Conservation (phyloP, 2,797 vertebrate species). For the Spinus olivaceus region DNA sequence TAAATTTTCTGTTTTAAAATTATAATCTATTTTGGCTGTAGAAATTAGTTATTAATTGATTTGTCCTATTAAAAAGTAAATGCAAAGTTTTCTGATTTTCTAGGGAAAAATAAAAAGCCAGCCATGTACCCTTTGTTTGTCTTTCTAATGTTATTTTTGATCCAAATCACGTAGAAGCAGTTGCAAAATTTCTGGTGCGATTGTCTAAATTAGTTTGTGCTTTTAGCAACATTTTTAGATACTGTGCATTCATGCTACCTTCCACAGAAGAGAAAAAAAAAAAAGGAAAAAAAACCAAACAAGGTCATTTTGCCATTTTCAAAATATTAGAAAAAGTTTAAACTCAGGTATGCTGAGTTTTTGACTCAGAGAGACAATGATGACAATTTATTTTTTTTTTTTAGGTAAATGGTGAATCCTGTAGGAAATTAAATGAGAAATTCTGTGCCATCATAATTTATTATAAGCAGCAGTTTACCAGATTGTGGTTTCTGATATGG, state of each 20-base stretch:
- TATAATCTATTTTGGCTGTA: not conserved
- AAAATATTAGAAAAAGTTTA: not conserved
- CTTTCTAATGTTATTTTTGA: not conserved
- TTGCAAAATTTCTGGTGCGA: not conserved
- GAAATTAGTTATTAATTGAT: not conserved
- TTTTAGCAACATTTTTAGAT: not conserved
- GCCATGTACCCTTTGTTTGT: accelerated
- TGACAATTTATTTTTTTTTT: not conserved
- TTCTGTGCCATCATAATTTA: not conserved
- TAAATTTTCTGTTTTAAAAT: not conserved
- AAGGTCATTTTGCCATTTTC: not conserved
- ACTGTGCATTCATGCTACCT: not conserved
- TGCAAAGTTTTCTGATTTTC: not conserved
- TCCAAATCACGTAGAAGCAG: not conserved
- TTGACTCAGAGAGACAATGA: not conserved
- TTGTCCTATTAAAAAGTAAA: not conserved
- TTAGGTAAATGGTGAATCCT: not conserved
- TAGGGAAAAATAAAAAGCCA: not conserved
- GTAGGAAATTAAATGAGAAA: not conserved
- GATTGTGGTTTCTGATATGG: not conserved
- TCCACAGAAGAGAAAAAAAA: not conserved
- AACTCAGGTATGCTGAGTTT: not conserved
- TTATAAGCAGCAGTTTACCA: not conserved
- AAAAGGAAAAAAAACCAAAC: accelerated
- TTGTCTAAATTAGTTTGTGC: not conserved